A percentile compares a stretch with the other conserved stretches of the same genome.
phyloP scores from a whole-genome alignment of 2,888 invertebrate species.

The Conus canariensis region DNA sequence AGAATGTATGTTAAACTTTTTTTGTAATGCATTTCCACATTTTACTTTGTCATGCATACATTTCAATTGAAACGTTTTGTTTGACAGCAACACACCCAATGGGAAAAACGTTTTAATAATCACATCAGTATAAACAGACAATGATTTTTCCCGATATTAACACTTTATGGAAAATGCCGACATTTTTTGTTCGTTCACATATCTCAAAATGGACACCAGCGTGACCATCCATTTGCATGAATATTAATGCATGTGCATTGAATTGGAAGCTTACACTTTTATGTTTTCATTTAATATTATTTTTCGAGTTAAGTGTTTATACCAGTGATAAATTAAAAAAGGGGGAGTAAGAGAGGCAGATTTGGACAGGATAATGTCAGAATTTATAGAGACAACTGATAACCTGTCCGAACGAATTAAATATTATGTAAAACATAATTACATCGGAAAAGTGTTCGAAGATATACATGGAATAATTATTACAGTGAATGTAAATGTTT shows the following conservation, averaged over 20 bases:
- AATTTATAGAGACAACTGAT: no score
- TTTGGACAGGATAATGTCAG: no score
- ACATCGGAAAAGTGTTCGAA: no score
- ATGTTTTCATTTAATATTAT: constrained; percentile 7
- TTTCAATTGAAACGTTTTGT: background rate
- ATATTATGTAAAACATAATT: no score
- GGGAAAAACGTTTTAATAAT: background rate
- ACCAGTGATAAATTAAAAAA: no score
- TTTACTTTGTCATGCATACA: background rate
- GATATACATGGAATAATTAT: no score
- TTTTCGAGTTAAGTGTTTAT: background rate
- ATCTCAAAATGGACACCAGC: background rate
- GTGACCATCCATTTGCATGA: background rate
- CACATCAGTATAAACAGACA: background rate
- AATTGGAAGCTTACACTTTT: background rate
- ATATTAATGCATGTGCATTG: background rate
- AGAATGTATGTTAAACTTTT: background rate
- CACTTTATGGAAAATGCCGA: background rate
- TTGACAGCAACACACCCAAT: background rate
- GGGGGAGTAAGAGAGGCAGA: no score
- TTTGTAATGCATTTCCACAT: background rate
- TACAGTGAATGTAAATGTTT: no score
- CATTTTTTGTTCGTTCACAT: background rate
- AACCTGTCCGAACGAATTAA: no score
- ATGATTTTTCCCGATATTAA: background rate